phyloP scores from a whole-genome alignment of 2,888 invertebrate genomes.

The Lochmaea crataegi region DNA sequence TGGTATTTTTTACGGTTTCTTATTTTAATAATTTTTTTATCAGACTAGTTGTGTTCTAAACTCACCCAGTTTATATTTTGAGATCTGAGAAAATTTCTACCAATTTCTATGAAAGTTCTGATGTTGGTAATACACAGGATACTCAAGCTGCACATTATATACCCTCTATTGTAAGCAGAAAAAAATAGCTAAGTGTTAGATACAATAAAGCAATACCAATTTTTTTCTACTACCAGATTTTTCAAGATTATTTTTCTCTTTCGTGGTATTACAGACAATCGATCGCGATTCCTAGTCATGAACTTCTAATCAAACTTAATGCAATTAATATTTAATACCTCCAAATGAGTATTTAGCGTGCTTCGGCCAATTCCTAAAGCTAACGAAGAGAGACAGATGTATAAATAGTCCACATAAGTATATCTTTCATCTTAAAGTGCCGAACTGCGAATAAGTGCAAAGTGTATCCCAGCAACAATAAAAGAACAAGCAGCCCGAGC shows the following conservation, averaged over 20 bases:
- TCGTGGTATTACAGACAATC: too few relatives aligned
- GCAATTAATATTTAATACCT: too few relatives aligned
- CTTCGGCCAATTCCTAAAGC: too few relatives aligned
- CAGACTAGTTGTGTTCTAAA: constrained; percentile 37
- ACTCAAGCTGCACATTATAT: constrained; percentile 62
- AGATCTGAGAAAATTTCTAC: constrained; percentile 49
- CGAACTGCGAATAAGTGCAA: too few relatives aligned
- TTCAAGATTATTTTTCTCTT: not conserved
- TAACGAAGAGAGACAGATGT: too few relatives aligned
- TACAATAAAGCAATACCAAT: constrained; percentile 18
- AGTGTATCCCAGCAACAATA: too few relatives aligned
- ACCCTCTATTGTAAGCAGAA: constrained; percentile 58
- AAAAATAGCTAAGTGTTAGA: constrained; percentile 36
- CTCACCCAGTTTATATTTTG: constrained; percentile 59
- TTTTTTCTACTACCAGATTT: not conserved
- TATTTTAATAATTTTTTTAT: not conserved
- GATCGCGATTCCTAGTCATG: not conserved
- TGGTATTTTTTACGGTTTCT: not conserved
- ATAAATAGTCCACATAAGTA: too few relatives aligned
- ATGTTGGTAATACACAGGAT: constrained; percentile 58
- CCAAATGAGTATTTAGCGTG: too few relatives aligned
- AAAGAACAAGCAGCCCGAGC: too few relatives aligned
- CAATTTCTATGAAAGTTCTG: constrained; percentile 57
- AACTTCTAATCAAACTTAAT: not conserved
- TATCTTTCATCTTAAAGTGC: too few relatives aligned